Evolutionary conservation across 2,888 invertebrate genomes (phyloP).

Genomic region (Brachylomia viminalis): DNA sequence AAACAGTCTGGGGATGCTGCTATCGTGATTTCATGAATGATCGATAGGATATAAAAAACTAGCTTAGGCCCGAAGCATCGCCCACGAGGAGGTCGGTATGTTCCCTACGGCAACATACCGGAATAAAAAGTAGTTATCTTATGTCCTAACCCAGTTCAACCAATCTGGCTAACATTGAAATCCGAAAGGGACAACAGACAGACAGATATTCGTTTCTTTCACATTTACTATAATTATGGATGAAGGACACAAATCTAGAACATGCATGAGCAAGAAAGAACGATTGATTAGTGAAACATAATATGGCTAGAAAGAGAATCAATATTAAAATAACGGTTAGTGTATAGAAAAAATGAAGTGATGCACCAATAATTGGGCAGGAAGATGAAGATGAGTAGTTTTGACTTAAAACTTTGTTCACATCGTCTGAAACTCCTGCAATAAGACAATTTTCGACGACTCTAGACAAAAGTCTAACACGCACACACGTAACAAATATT

Average conservation of each 20-base stretch:
- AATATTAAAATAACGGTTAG: background rate
- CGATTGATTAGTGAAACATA: background rate
- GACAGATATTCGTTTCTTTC: too few species aligned
- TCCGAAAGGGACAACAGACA: too few species aligned
- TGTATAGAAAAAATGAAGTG: background rate
- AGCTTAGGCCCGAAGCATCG: background rate
- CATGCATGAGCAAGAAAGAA: background rate
- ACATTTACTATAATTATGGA: too few species aligned
- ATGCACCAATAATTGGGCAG: background rate
- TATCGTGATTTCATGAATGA: background rate
- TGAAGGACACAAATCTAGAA: background rate
- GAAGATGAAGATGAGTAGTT: too few species aligned
- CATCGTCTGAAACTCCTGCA: background rate
- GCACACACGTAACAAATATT: slow-evolving; percentile 25
- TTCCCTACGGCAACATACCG: background rate
- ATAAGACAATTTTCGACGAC: background rate
- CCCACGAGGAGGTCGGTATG: background rate
- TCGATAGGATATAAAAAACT: background rate
- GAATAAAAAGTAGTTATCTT: background rate
- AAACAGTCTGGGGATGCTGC: background rate
- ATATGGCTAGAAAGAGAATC: background rate
- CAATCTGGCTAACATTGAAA: background rate
- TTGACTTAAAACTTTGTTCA: background rate
- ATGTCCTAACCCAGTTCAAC: background rate
- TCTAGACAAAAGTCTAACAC: background rate